phyloP scores from a whole-genome alignment of 2,888 invertebrate species.

The Polyploca ridens region DNA sequence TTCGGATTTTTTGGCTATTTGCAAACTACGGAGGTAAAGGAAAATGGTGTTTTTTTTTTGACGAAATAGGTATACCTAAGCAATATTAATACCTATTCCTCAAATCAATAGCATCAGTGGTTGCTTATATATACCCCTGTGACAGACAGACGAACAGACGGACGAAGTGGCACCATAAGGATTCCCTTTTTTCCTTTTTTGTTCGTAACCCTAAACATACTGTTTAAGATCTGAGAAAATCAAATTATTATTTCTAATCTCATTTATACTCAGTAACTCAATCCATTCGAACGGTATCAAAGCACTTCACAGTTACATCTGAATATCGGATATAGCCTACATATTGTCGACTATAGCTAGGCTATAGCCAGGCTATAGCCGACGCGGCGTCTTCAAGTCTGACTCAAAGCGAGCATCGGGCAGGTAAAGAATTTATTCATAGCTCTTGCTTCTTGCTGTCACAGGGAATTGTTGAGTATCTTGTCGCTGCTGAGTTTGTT shows the following conservation, averaged over 20 bases:
- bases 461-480: constrained; percentile 22
- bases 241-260: background rate
- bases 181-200: too few relatives aligned
- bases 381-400: background rate
- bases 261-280: background rate
- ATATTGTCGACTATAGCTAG: background rate
- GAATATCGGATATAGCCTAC: background rate
- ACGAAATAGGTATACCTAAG: too few relatives aligned
- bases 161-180: too few relatives aligned
- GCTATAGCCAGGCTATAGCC: background rate
- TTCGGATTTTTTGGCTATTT: too few relatives aligned
- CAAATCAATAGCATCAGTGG: too few relatives aligned
- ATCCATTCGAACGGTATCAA: background rate
- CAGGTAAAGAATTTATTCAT: constrained; percentile 27
- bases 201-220: too few relatives aligned
- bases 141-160: too few relatives aligned
- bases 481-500: constrained; percentile 18
- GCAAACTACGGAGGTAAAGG: too few relatives aligned
- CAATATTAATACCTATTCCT: too few relatives aligned
- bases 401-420: constrained; percentile 6
- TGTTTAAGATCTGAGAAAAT: too few relatives aligned
- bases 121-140: too few relatives aligned
- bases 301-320: background rate
- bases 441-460: constrained; percentile 17
- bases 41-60: too few relatives aligned